Conservation (phyloP, 2,113 vertebrate genomes). For the Urocolius indicus region DNA sequence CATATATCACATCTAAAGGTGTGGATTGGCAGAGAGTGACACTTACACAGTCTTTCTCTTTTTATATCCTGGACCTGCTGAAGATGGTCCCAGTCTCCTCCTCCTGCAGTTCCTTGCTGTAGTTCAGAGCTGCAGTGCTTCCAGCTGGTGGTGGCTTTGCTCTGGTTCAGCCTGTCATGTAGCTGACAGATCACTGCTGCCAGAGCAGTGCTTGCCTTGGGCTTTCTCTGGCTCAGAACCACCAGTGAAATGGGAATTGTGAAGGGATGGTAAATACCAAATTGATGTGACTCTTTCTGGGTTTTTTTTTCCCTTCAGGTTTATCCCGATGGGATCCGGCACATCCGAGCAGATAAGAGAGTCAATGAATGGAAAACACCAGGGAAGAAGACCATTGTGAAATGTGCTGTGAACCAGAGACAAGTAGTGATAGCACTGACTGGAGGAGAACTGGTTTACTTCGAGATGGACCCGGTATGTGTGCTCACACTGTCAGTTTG, state of each 20-base stretch:
- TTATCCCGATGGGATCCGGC: slow-evolving; percentile 96
- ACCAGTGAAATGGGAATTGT: not conserved
- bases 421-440: slow-evolving; percentile 98
- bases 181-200: not conserved
- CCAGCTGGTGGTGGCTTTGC: not conserved
- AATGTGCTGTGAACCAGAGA: slow-evolving; percentile 97
- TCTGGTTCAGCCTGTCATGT: not conserved
- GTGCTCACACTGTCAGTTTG: not conserved
- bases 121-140: not conserved
- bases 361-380: slow-evolving; percentile 99
- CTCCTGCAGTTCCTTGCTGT: not conserved
- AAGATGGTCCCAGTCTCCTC: not conserved
- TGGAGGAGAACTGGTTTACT: slow-evolving; percentile 97
- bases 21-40: not conserved
- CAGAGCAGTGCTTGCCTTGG: not conserved
- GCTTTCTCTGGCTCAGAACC: not conserved
- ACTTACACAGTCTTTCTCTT: not conserved
- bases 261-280: not conserved
- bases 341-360: slow-evolving; percentile 97
- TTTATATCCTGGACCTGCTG: not conserved
- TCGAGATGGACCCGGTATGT: slow-evolving; percentile 98
- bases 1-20: not conserved
- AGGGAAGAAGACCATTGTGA: slow-evolving; percentile 96
- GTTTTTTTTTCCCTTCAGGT: slow-evolving; percentile 77
- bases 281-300: not conserved